Percentiles rank a stretch among this genome's conserved stretches.
phyloP scores from a whole-genome alignment of 2,797 vertebrate genomes.

The Taenioides sp. region DNA sequence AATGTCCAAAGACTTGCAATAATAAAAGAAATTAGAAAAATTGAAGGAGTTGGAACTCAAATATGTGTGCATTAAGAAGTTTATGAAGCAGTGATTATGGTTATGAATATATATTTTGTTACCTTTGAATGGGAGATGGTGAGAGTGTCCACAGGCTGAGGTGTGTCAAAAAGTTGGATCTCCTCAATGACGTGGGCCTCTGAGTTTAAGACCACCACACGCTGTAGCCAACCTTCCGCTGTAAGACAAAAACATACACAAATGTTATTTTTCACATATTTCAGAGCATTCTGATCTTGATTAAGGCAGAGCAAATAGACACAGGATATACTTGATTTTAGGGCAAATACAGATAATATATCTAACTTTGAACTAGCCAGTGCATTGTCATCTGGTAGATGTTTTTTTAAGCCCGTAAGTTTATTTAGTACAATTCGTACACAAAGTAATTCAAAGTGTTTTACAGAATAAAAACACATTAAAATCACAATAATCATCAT shows the following conservation, averaged over 20 bases:
- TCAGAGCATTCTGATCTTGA: too few species aligned
- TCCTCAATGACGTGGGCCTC: conserved; percentile 90
- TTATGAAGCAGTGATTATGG: neutral
- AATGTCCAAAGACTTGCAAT: neutral
- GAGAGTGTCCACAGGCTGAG: conserved; percentile 88
- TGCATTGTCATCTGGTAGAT: too few species aligned
- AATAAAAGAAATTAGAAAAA: neutral
- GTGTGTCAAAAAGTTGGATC: conserved; percentile 89
- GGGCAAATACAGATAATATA: too few species aligned
- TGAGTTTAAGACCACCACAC: conserved; percentile 83
- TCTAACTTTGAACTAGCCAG: too few species aligned
- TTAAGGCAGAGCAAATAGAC: too few species aligned
- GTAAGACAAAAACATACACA: conserved; percentile 12
- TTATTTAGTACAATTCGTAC: too few species aligned
- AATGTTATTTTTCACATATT: too few species aligned
- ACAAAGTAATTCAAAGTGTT: too few species aligned
- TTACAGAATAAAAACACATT: too few species aligned
- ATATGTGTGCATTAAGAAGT: neutral
- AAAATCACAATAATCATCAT: too few species aligned
- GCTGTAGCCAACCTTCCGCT: conserved; percentile 93
- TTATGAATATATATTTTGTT: neutral
- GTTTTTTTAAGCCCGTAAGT: too few species aligned
- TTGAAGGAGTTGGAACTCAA: neutral
- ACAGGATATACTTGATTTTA: too few species aligned
- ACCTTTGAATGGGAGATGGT: conserved; percentile 89